Conservation (phyloP, 2,888 invertebrate genomes). For the Drosophila flavopinicola region DNA sequence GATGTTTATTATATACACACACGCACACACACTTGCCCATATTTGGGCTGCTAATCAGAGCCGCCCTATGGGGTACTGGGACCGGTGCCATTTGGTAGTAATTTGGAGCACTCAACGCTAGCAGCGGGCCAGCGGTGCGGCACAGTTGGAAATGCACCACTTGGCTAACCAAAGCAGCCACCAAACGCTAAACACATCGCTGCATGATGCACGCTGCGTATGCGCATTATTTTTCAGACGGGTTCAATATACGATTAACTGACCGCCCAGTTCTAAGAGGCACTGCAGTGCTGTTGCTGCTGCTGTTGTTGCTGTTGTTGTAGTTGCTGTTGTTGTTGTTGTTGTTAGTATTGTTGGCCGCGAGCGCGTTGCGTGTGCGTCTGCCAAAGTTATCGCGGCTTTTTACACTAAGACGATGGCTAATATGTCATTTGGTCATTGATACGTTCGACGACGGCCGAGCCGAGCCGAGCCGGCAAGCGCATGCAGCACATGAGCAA, state of each 20-base stretch:
- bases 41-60: constrained; percentile 61
- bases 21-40: constrained; percentile 23
- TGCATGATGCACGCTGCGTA: constrained; percentile 72
- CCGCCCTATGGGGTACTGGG: constrained; percentile 58
- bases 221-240: constrained; percentile 72
- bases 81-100: constrained; percentile 56
- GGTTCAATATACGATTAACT: constrained; percentile 79
- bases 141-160: constrained; percentile 67
- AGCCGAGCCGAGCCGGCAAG: constrained; percentile 30
- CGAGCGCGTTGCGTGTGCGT: constrained; percentile 62
- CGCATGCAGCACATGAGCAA: background rate
- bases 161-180: constrained; percentile 25
- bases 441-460: constrained; percentile 70
- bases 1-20: constrained; percentile 30
- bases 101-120: constrained; percentile 76
- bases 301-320: constrained; percentile 3
- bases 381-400: constrained; percentile 79
- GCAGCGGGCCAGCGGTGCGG: constrained; percentile 72
- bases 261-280: constrained; percentile 64
- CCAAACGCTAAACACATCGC: constrained; percentile 35
- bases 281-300: constrained; percentile 7
- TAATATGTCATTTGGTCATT: constrained; percentile 81
- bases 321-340: constrained; percentile 17
- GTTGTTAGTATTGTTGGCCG: constrained; percentile 22
- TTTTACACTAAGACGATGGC: constrained; percentile 81